phyloP scores from a whole-genome alignment of 2,888 invertebrate genomes.

The Chironomus tentans region DNA sequence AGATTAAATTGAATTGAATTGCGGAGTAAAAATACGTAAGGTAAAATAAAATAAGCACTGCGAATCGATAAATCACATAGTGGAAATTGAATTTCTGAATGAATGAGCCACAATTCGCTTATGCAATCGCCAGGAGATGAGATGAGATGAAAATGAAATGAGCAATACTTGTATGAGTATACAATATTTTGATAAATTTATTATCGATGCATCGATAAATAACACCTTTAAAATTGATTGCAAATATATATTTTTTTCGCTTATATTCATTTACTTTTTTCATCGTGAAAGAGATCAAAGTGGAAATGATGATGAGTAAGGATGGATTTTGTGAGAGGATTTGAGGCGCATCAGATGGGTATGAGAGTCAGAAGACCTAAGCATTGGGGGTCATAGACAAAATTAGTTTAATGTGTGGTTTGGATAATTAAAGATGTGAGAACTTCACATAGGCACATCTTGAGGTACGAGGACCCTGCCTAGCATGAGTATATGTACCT shows the following conservation, averaged over 20 bases:
- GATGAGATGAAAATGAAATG: not conserved
- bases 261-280: not conserved
- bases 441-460: too few relatives aligned
- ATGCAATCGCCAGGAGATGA: not conserved
- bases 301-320: not conserved
- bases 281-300: too few relatives aligned
- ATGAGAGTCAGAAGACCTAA: too few relatives aligned
- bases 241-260: not conserved
- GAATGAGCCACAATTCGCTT: not conserved
- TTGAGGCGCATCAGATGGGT: too few relatives aligned
- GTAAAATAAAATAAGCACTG: not conserved
- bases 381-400: too few relatives aligned
- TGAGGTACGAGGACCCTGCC: too few relatives aligned
- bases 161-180: not conserved
- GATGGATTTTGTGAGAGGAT: too few relatives aligned
- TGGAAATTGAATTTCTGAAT: conserved; percentile 15
- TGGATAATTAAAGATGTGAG: too few relatives aligned
- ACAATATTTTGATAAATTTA: conserved; percentile 27
- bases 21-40: too few relatives aligned
- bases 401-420: too few relatives aligned
- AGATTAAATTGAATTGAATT: too few relatives aligned
- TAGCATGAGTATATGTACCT: too few relatives aligned
- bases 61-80: not conserved
- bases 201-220: conserved; percentile 27
- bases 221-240: conserved; percentile 26